phyloP scores from a whole-genome alignment of 2,113 vertebrate genomes.

The Microtus ochrogaster region DNA sequence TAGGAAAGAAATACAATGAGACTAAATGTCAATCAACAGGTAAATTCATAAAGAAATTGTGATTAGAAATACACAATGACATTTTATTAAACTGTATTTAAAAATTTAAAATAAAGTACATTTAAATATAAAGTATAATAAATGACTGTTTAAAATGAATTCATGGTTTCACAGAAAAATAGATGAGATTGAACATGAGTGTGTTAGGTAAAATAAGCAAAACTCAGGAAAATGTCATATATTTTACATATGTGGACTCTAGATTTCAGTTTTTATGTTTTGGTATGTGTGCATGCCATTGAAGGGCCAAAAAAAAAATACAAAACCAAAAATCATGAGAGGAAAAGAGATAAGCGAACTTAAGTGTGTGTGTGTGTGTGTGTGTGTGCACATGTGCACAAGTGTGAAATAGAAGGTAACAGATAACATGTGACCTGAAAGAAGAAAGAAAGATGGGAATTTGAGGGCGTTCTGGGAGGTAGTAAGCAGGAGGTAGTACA shows the following conservation, averaged over 20 bases:
- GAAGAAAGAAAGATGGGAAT: not conserved
- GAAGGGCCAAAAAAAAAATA: not conserved
- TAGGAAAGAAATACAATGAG: not conserved
- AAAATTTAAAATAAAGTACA: not conserved
- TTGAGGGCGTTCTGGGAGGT: not conserved
- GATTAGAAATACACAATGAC: not conserved
- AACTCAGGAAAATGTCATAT: not conserved
- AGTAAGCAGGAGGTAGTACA: not conserved
- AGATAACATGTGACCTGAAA: not conserved
- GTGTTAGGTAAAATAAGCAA: not conserved
- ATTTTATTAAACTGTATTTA: not conserved
- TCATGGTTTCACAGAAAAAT: not conserved
- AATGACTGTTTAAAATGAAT: not conserved
- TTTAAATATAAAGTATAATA: too few relatives aligned
- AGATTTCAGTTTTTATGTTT: not conserved
- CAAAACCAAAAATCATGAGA: not conserved
- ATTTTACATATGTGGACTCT: not conserved
- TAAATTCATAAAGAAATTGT: not conserved
- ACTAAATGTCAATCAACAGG: not conserved
- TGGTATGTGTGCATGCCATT: not conserved
- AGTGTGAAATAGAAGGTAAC: too few relatives aligned
- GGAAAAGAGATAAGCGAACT: too few relatives aligned
- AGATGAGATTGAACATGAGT: not conserved
- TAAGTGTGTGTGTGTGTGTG: not conserved
- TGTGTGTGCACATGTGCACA: too few relatives aligned